Base-by-base conservation (phyloP, 1,140 invertebrate genomes). In the Dolichoris vasculosae region DNA sequence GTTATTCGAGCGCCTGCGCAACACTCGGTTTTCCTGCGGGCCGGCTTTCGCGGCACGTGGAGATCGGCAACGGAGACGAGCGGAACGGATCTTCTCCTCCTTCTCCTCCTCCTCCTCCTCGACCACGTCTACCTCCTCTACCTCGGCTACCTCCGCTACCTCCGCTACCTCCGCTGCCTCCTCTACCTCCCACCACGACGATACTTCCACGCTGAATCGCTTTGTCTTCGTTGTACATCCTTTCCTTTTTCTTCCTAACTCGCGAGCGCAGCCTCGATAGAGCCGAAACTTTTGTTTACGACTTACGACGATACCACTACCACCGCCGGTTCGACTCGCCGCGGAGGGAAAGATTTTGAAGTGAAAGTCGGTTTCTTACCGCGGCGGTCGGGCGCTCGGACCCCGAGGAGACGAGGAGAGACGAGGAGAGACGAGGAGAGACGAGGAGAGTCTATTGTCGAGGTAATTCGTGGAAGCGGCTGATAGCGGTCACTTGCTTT, bases 211-310 rank as follows among this genome's bases (percentile, higher is more conserved):
- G 9, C 51, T 2, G 20, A 2, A 4, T 69, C 30, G 30, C 64
- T 69, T 35, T 69, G 64, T 69, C 64, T 35, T 43, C 35, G 38
- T 7, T 20, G 15, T 13, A 43, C 69, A 43, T 73, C 69, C 69
- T 73, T 73, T 73, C 69, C 38, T 73, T 32, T 73, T 73, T 73
- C 69, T 43, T 73, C 40, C 40, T n/a, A n/a, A n/a, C n/a, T 73
- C 13, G 69, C 69, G 35, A 26, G 69, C 35, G 38, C 69, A 40
- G 69, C 69, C 32, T 73, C 23, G 43, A 73, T 43, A n/a, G 40
- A 73, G 38, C 20, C 38, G 30, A 43, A 73, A 73, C 69, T 73
- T 40, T 73, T 73, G 69, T 43, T 73, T 43, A 73, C 13, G 69
- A 26, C 38, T 73, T 26, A 38, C 23, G 20, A n/a, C n/a, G n/a